phyloP scores from a whole-genome alignment of 2,113 vertebrate species.

The Gorsachius goisagi region DNA sequence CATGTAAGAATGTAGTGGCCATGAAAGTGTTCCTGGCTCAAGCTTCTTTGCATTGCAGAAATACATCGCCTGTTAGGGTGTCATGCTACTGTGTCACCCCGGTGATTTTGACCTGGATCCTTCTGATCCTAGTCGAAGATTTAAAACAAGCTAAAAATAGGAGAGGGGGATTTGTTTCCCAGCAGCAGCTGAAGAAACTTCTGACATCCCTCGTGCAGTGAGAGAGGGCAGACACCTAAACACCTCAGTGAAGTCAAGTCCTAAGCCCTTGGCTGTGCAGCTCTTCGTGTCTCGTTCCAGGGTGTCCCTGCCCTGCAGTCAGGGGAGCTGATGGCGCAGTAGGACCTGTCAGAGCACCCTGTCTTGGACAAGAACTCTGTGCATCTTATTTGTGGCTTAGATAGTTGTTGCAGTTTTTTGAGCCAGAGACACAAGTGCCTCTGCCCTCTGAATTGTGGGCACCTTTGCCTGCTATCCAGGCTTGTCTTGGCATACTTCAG shows the following conservation, averaged over 20 bases:
- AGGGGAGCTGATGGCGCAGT: background rate
- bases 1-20: background rate
- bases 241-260: background rate
- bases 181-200: constrained; percentile 52
- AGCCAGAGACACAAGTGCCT: background rate
- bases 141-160: constrained; percentile 59
- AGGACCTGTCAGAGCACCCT: background rate
- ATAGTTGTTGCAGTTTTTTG: background rate
- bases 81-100: constrained; percentile 40
- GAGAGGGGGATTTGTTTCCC: constrained; percentile 57
- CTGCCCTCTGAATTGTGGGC: background rate
- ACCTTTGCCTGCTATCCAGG: background rate
- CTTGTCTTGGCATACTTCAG: background rate
- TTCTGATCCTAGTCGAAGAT: constrained; percentile 56
- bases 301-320: background rate
- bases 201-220: background rate
- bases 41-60: constrained; percentile 38
- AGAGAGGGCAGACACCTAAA: background rate
- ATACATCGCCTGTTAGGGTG: background rate
- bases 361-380: background rate
- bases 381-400: background rate
- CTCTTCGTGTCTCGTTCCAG: background rate
- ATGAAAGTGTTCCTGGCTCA: constrained; percentile 28
- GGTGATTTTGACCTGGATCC: constrained; percentile 61
- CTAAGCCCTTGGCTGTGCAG: background rate